These are phyloP conservation scores for Stegophylla sp. DNA, from an alignment of 2,888 invertebrate species.

Conservation along the genomic window DNA sequence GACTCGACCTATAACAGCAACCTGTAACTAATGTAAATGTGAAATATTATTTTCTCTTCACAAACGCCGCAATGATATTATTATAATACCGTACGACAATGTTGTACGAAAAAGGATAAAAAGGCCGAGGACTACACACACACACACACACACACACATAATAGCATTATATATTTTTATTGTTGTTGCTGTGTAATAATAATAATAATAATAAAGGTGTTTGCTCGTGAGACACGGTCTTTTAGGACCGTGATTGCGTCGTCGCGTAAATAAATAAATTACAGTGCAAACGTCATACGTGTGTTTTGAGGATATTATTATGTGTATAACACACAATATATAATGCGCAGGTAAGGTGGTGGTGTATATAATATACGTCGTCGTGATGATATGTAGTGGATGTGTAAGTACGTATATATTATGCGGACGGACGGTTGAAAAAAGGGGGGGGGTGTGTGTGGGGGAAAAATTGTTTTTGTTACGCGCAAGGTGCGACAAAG, in stretches of 20 bases:
- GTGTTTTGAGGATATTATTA: neutral
- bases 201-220: constrained; percentile 33
- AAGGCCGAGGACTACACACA: neutral
- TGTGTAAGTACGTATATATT: neutral
- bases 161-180: neutral
- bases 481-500: constrained; percentile 51
- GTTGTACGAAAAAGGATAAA: constrained; percentile 1
- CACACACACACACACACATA: no score
- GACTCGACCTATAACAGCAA: no score
- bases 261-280: constrained; percentile 37
- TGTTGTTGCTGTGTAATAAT: constrained; percentile 5
- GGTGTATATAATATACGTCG: no score
- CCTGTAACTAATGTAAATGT: no score
- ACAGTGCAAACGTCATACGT: neutral
- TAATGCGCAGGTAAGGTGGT: no score
- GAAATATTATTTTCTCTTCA: no score
- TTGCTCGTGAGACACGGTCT: neutral
- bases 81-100: no score
- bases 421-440: neutral
- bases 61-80: no score
- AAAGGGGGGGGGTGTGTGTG: neutral
- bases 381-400: no score
- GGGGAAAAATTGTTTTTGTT: constrained; percentile 42
- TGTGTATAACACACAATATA: neutral
- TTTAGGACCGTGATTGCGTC: neutral